These are phyloP conservation scores for Xestia sexstrigata DNA, from an alignment of 2,888 invertebrate genomes.

Conservation along the genomic window DNA sequence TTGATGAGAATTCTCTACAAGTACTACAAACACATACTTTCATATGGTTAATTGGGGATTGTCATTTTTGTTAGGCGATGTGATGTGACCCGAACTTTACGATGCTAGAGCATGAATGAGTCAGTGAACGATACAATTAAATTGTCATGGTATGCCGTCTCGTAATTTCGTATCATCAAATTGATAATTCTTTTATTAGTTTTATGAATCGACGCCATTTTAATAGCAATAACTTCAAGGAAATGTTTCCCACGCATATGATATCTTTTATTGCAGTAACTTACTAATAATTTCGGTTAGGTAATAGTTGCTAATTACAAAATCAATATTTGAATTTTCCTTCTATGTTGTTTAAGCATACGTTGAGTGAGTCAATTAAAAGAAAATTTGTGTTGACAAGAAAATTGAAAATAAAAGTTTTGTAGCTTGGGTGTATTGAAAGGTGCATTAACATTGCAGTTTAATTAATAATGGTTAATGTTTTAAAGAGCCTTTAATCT, in stretches of 20 bases:
- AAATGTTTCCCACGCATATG: constrained; percentile 20
- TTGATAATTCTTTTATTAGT: constrained; percentile 35
- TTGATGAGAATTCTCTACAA: constrained; percentile 58
- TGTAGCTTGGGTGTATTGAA: not conserved
- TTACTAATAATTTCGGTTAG: constrained; percentile 27
- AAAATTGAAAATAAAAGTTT: not conserved
- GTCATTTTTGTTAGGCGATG: constrained; percentile 68
- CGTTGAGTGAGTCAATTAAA: not conserved
- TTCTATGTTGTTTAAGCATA: not conserved
- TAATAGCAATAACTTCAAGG: not conserved
- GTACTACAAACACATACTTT: constrained; percentile 48
- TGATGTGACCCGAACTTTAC: constrained; percentile 72
- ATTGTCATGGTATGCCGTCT: constrained; percentile 69
- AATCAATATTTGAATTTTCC: constrained; percentile 3
- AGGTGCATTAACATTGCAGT: not conserved
- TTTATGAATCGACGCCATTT: constrained; percentile 32
- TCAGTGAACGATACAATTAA: constrained; percentile 74
- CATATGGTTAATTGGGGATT: constrained; percentile 72
- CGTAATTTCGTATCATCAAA: constrained; percentile 68
- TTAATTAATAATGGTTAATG: constrained; percentile 24
- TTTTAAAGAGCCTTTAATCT: constrained; percentile 18
- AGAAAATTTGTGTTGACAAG: not conserved
- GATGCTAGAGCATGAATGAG: constrained; percentile 71
- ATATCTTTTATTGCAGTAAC: constrained; percentile 17
- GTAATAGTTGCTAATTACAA: constrained; percentile 37